These are phyloP conservation scores for Trachythela sp. DNA, from an alignment of 64 coral and sea anemone genomes.

Conservation along the genomic window DNA sequence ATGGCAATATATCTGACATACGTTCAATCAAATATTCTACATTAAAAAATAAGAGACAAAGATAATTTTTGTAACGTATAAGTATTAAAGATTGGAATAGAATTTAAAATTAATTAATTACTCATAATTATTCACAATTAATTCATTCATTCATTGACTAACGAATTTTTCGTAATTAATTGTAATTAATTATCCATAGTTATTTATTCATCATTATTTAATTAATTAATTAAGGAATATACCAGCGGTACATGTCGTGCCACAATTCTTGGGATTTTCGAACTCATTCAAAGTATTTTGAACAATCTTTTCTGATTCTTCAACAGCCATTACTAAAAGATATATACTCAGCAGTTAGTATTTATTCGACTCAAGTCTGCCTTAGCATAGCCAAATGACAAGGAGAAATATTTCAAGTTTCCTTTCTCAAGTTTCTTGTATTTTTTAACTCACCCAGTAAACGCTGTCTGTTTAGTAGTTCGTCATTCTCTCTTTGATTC, in stretches of 20 bases:
- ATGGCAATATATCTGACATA: not conserved
- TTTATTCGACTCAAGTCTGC: not conserved
- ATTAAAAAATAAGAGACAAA: not conserved
- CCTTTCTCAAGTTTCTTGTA: not conserved
- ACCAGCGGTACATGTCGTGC: slow-evolving; percentile 78
- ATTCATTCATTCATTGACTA: too few species aligned
- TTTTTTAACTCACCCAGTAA: not conserved
- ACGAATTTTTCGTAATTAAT: too few species aligned
- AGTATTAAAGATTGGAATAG: too few species aligned
- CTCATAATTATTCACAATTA: too few species aligned
- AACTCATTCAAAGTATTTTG: slow-evolving; percentile 65
- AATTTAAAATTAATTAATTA: too few species aligned
- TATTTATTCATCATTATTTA: too few species aligned
- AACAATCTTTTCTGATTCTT: slow-evolving; percentile 46
- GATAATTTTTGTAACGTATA: too few species aligned
- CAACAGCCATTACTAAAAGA: slow-evolving; percentile 33
- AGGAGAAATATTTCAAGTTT: not conserved
- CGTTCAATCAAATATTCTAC: not conserved
- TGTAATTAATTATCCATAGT: too few species aligned
- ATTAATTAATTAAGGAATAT: too few species aligned
- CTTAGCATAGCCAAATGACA: not conserved
- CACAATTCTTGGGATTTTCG: slow-evolving; percentile 63
- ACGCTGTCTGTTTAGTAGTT: not conserved
- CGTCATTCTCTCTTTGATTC: not conserved
- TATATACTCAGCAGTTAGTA: not conserved